phyloP scores from a whole-genome alignment of 2,888 invertebrate genomes.

The Lithophane leautieri region DNA sequence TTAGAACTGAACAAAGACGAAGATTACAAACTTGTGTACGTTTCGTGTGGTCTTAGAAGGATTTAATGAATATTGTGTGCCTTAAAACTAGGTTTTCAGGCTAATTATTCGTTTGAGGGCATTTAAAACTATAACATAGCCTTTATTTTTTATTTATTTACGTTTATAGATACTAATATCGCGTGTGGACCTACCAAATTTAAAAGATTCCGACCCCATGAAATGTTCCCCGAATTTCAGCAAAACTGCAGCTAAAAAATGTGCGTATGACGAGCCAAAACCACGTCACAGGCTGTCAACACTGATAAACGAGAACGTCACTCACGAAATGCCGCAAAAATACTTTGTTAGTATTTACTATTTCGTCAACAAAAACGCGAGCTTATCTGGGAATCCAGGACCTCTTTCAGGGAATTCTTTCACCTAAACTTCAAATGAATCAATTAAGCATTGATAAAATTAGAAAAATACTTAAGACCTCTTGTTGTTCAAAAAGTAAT shows the following conservation, averaged over 20 bases:
- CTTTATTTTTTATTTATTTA: background rate
- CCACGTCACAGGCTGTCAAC: conserved; percentile 22
- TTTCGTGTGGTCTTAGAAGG: conserved; percentile 10
- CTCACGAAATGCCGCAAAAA: conserved; percentile 25
- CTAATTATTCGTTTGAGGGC: background rate
- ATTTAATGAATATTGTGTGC: background rate
- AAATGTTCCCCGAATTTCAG: conserved; percentile 2
- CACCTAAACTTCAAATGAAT: background rate
- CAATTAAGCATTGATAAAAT: background rate
- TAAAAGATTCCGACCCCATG: background rate
- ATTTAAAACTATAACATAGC: background rate
- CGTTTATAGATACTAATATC: background rate
- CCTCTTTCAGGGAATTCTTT: background rate
- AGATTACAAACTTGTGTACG: conserved; percentile 34
- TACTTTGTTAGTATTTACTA: conserved; percentile 14
- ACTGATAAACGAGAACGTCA: conserved; percentile 33
- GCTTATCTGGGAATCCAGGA: background rate
- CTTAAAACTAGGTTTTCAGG: background rate
- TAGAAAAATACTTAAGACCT: background rate
- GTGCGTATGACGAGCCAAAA: conserved; percentile 3
- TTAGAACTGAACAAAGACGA: conserved; percentile 28
- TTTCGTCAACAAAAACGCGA: conserved; percentile 19
- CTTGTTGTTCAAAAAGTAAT: background rate
- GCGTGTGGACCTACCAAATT: background rate
- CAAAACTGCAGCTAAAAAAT: conserved; percentile 10